A percentile compares a stretch with the other conserved stretches of the same genome.
phyloP scores from a whole-genome alignment of 2,888 invertebrate genomes.

The Anthophora plumipes region DNA sequence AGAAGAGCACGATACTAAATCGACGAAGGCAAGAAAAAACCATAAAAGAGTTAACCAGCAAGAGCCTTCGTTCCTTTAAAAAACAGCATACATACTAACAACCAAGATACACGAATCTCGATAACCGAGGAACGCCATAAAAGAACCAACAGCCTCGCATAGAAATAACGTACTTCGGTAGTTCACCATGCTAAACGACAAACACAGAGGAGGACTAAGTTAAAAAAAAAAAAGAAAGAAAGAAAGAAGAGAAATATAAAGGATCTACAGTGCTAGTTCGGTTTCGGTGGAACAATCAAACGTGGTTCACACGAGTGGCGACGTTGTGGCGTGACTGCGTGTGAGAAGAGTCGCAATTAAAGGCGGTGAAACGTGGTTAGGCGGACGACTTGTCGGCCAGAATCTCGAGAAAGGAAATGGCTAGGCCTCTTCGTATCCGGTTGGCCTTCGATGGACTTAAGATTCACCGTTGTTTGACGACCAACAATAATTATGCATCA shows the following conservation, averaged over 20 bases:
- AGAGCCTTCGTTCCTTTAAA: too few relatives aligned
- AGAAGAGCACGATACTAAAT: too few relatives aligned
- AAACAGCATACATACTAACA: too few relatives aligned
- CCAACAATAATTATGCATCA: background rate
- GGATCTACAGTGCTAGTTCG: background rate
- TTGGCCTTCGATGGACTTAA: conserved; percentile 26
- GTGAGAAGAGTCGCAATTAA: conserved; percentile 72
- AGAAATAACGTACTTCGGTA: background rate
- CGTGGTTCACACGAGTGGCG: conserved; percentile 35
- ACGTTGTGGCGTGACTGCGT: conserved; percentile 44
- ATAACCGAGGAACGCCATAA: background rate
- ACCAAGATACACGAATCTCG: too few relatives aligned
- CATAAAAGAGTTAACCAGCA: too few relatives aligned
- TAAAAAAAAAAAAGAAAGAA: background rate
- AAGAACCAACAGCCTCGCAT: background rate
- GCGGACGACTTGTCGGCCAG: conserved; percentile 18
- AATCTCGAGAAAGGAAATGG: conserved; percentile 66
- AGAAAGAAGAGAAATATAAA: background rate
- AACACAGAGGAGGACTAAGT: background rate
- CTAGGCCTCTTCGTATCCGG: conserved; percentile 61
- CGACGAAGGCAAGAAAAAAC: too few relatives aligned
- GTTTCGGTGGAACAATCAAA: conserved; percentile 46
- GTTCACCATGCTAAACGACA: background rate
- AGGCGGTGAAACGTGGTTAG: conserved; percentile 63
- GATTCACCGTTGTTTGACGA: conserved; percentile 16